Evolutionary conservation across 2,888 invertebrate species (phyloP).

Genomic region (Oscheius sp.): DNA sequence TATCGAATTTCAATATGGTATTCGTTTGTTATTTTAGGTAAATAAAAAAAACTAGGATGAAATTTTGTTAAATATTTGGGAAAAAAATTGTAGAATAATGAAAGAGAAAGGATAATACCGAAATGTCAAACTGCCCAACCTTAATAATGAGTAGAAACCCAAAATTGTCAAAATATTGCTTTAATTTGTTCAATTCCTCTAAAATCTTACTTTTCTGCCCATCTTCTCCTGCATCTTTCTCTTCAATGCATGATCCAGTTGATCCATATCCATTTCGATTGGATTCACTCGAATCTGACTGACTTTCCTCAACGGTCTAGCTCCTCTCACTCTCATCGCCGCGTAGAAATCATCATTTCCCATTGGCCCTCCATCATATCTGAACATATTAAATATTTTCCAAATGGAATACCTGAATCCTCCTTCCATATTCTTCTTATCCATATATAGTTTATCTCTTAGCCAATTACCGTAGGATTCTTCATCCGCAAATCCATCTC

Average conservation of each 20-base stretch:
- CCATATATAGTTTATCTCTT: conserved; percentile 50
- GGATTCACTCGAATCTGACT: conserved; percentile 68
- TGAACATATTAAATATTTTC: no score
- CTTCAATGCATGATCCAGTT: conserved; percentile 62
- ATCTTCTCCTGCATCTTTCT: conserved; percentile 69
- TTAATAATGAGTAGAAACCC: no score
- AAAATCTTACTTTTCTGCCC: conserved; percentile 56
- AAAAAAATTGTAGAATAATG: no score
- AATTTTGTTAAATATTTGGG: no score
- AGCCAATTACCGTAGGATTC: conserved; percentile 66
- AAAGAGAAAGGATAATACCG: no score
- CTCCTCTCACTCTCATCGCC: conserved; percentile 8
- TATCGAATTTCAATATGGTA: no score
- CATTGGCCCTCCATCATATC: conserved; percentile 5
- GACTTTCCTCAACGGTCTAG: conserved; percentile 32
- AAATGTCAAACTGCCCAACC: no score
- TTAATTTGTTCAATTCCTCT: neutral
- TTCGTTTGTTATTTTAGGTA: no score
- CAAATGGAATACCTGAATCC: conserved; percentile 42
- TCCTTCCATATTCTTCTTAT: conserved; percentile 50
- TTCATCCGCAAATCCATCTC: conserved; percentile 61
- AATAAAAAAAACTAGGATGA: no score
- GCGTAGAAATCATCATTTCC: neutral
- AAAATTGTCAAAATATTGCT: neutral
- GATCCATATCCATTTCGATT: conserved; percentile 57